Conservation (phyloP, 2,888 invertebrate species). For the Xylocampa areola region DNA sequence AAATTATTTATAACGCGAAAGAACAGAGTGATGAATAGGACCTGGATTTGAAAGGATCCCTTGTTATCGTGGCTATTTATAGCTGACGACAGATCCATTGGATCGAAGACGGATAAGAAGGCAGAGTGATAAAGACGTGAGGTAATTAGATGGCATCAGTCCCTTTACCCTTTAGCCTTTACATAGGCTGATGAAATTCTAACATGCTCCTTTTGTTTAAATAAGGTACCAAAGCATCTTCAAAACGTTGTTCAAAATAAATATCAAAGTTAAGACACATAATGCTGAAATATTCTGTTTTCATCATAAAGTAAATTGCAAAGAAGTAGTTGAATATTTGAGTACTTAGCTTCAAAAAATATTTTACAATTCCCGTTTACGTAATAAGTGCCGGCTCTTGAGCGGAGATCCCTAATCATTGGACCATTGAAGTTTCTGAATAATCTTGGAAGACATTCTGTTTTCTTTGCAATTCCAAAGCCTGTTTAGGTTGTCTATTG, state of each 20-base stretch:
- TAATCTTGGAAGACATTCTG: conserved; percentile 15
- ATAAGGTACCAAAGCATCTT: neutral
- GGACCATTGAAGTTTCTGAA: conserved; percentile 18
- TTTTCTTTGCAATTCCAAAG: conserved; percentile 11
- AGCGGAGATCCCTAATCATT: conserved; percentile 32
- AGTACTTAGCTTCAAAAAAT: conserved; percentile 20
- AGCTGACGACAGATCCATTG: conserved; percentile 43
- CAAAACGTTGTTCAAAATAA: conserved; percentile 7
- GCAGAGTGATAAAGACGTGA: conserved; percentile 44
- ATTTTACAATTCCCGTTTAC: conserved; percentile 30
- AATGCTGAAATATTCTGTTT: conserved; percentile 13
- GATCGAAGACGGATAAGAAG: conserved; percentile 28
- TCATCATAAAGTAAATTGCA: conserved; percentile 19
- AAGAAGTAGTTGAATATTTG: conserved; percentile 15
- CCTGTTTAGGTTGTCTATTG: neutral
- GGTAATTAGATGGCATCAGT: conserved; percentile 46
- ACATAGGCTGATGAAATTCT: neutral
- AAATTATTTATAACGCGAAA: conserved; percentile 61
- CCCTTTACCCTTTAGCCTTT: conserved; percentile 29
- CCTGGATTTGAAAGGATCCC: conserved; percentile 45
- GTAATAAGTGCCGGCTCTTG: conserved; percentile 12
- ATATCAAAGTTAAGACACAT: neutral
- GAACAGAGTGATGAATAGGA: conserved; percentile 56
- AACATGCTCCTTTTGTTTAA: conserved; percentile 17
- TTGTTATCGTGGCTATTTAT: conserved; percentile 47